Base-by-base conservation (phyloP, 2,888 invertebrate genomes). In the Allophyes oxyacanthae region DNA sequence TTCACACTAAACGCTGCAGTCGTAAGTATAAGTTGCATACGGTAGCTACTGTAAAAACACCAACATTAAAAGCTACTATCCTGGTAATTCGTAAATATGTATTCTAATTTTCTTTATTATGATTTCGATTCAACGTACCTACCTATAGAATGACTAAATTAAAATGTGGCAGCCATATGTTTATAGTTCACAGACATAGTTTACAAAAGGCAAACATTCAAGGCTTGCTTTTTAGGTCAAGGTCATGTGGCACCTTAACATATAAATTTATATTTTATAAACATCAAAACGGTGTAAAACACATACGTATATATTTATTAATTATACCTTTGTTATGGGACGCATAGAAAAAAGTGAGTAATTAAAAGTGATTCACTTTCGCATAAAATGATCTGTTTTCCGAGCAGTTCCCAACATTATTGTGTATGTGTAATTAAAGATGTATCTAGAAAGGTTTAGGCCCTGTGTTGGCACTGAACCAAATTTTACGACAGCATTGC, bases 181-280 rank as follows among this genome's bases (percentile, higher is more conserved):
- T 60, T 49, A 36, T 37, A 41, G 20, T 53, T 25, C 40, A 44
- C 33, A 34, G 50, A 40, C 41, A 56, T 49, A 34, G 51, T 52
- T 46, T 37, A 61, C 57, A 44, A 11, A 59, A 33, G 26, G 33
- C 51, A 64, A 72, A 74, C 69, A 81, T 58, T 59, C 40, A 57
- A 55, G 61, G 68, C 72, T 73, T 67, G 38, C 13, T 82, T 87
- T 82, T 63, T 85, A 81, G 88, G 88, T 88, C 88, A 87, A 88
- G 88, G 88, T 88, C 88, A 88, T 68, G 62, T 46, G 34, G 28
- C 28, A 44, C 28, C 15, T 37, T 64, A 65, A 71, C 44, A 45
- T 57, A 46, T 52, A 48, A 51, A 63, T 46, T 38, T 7, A 4
- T 11, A 36, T 30, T 0, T 34, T 33, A 33, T 13, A 46, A 9